Evolutionary conservation across 2,113 vertebrate species (phyloP).

Genomic region (Podarcis cretensis): DNA sequence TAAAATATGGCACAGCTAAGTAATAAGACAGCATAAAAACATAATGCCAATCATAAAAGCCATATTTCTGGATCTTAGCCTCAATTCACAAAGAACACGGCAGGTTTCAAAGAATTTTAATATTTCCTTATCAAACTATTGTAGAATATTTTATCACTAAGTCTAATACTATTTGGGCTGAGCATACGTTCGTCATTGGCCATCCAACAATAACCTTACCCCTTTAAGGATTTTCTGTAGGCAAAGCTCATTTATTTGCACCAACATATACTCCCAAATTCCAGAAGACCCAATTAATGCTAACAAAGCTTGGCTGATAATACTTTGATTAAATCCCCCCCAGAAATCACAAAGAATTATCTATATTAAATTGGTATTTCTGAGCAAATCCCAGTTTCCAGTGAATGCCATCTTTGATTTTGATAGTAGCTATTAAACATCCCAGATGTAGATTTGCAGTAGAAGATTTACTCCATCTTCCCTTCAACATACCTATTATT

Average conservation of each 20-base stretch:
- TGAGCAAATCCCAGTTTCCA: conserved; percentile 73
- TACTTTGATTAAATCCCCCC: conserved; percentile 59
- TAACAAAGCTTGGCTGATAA: conserved; percentile 71
- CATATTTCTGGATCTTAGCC: not conserved
- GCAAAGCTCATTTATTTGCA: conserved; percentile 71
- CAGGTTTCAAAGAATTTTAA: not conserved
- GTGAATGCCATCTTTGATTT: conserved; percentile 70
- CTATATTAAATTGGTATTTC: conserved; percentile 72
- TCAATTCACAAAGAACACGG: no score
- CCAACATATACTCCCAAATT: conserved; percentile 65
- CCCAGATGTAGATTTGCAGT: conserved; percentile 70
- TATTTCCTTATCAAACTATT: conserved; percentile 18
- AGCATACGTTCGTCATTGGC: conserved; percentile 53
- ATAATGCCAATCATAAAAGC: no score
- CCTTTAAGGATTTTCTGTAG: conserved; percentile 59
- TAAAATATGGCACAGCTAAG: no score
- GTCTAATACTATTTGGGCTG: conserved; percentile 48
- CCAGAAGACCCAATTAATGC: conserved; percentile 66
- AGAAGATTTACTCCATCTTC: conserved; percentile 60
- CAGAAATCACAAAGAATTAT: conserved; percentile 69
- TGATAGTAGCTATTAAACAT: conserved; percentile 73
- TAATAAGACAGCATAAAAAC: not conserved
- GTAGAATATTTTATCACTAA: conserved; percentile 37
- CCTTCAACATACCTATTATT: conserved; percentile 64
- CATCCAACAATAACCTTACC: conserved; percentile 55